These are phyloP conservation scores for Drosophila pallidifrons DNA, from an alignment of 1,140 invertebrate species.

Conservation along the genomic window DNA sequence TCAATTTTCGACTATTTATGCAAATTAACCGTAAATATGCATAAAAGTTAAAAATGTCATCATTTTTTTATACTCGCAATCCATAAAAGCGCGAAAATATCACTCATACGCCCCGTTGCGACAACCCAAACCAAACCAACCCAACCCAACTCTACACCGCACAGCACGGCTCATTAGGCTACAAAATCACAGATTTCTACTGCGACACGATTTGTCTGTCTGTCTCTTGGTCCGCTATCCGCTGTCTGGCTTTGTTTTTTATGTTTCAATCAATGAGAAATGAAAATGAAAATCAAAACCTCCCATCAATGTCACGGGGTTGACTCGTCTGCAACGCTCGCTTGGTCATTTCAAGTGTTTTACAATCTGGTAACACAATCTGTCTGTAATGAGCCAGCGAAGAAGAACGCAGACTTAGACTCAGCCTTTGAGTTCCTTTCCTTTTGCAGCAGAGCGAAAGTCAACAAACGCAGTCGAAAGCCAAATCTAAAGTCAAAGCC, in stretches of 20 bases:
- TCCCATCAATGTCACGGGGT: conserved; percentile 71
- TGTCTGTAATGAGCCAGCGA: conserved; percentile 49
- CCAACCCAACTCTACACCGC: conserved; percentile 15
- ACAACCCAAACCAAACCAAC: conserved; percentile 2
- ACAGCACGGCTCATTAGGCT: conserved; percentile 75
- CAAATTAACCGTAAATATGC: conserved; percentile 74
- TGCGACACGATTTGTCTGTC: conserved; percentile 23
- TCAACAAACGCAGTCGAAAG: conserved; percentile 23
- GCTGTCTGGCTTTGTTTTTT: conserved; percentile 48
- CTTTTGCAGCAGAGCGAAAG: conserved; percentile 38
- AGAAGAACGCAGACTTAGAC: conserved; percentile 6
- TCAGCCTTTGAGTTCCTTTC: neutral
- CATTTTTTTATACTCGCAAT: conserved; percentile 44
- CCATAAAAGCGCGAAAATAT: conserved; percentile 74
- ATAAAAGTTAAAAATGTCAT: conserved; percentile 78
- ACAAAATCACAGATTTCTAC: conserved; percentile 50
- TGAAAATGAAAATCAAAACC: conserved; percentile 78
- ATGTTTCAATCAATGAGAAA: conserved; percentile 81
- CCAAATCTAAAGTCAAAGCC: conserved; percentile 38
- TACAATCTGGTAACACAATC: conserved; percentile 77
- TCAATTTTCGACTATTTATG: conserved; percentile 82
- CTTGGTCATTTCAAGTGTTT: conserved; percentile 60
- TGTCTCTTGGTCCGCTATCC: neutral
- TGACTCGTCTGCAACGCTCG: neutral
- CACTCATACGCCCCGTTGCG: conserved; percentile 76